Percentiles rank a stretch among this genome's conserved stretches.
phyloP scores from a whole-genome alignment of 2,113 vertebrate species.

The Anoura caudifer region DNA sequence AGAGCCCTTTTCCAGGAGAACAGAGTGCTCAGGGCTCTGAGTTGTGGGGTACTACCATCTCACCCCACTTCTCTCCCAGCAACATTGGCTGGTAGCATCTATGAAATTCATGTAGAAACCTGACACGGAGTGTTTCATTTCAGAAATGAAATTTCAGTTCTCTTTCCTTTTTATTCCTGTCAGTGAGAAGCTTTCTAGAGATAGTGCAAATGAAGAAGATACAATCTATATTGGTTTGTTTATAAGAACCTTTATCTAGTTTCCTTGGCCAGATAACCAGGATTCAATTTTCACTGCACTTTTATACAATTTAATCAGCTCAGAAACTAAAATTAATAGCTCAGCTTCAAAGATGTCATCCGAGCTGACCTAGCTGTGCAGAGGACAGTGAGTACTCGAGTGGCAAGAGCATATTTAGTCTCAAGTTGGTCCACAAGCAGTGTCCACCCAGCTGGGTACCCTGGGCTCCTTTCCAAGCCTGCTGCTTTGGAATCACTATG shows the following conservation, averaged over 20 bases:
- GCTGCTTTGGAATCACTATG: neutral
- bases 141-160: neutral
- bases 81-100: neutral
- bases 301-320: constrained; percentile 43
- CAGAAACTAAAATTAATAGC: constrained; percentile 44
- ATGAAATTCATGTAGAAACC: neutral
- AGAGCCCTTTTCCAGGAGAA: neutral
- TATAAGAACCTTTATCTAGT: constrained; percentile 31
- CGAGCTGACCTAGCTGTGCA: neutral
- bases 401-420: neutral
- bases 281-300: constrained; percentile 26
- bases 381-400: neutral
- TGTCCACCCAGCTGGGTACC: neutral
- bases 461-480: no score
- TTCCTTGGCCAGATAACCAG: constrained; percentile 35
- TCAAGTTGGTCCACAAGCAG: neutral
- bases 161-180: neutral
- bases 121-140: neutral
- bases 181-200: neutral
- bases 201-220: neutral
- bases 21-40: neutral
- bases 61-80: no score
- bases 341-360: neutral
- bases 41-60: neutral
- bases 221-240: neutral